A percentile compares a stretch with the other conserved stretches of the same genome.
These are phyloP conservation scores for Mus pahari DNA, from an alignment of 2,113 vertebrate species.

Conservation along the genomic window DNA sequence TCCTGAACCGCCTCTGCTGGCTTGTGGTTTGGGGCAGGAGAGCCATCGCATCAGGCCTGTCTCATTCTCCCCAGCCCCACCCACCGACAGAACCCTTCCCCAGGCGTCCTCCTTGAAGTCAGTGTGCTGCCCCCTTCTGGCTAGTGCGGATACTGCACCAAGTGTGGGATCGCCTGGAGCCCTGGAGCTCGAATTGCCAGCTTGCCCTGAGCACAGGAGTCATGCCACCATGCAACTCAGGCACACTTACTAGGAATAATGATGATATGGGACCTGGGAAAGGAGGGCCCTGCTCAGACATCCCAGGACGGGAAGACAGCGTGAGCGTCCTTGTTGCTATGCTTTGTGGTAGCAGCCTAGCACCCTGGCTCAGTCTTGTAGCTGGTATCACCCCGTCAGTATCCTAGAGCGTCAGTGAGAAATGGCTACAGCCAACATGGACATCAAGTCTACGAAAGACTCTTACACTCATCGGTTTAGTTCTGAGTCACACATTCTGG, in stretches of 20 bases:
- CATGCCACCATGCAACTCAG: neutral
- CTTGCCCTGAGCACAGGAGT: neutral
- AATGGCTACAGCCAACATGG: neutral
- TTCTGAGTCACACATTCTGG: neutral
- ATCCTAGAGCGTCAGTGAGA: neutral
- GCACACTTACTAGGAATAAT: neutral
- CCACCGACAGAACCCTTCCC: neutral
- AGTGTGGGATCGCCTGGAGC: neutral
- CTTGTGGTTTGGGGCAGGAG: conserved; percentile 9
- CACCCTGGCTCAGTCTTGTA: fast-evolving
- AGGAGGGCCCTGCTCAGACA: neutral
- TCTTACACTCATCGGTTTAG: neutral
- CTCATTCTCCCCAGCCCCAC: neutral
- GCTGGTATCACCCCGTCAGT: neutral
- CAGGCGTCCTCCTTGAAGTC: fast-evolving
- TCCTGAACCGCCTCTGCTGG: conserved; percentile 45
- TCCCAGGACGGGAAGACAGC: neutral
- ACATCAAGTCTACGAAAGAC: neutral
- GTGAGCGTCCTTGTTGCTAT: neutral
- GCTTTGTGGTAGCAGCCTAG: neutral
- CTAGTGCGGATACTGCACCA: neutral
- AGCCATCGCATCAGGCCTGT: neutral
- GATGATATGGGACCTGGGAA: neutral
- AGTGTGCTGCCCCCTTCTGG: neutral
- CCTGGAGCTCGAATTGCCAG: neutral